phyloP scores from a whole-genome alignment of 2,113 vertebrate genomes.

The Mystacornis crossleyi region DNA sequence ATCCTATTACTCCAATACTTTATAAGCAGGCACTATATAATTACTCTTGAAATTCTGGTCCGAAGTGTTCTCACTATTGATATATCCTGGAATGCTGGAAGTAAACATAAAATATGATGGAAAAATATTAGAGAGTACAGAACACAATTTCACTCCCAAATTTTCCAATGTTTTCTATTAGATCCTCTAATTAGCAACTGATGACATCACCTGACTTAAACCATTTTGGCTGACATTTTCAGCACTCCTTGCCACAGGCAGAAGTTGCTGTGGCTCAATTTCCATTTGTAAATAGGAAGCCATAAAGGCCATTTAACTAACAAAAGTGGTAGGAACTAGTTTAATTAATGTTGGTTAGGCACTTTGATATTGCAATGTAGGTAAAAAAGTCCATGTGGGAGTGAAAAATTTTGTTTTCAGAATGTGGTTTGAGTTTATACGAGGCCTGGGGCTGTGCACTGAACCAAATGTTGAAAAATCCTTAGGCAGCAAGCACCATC shows the following conservation, averaged over 20 bases:
- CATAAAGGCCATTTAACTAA: background rate
- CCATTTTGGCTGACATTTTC: background rate
- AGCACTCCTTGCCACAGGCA: background rate
- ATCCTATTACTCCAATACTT: constrained; percentile 23
- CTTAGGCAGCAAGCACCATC: background rate
- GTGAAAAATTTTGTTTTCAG: background rate
- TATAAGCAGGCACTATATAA: background rate
- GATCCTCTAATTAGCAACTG: background rate
- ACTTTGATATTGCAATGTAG: background rate
- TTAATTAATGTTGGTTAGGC: background rate
- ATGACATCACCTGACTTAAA: background rate
- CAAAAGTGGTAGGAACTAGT: background rate
- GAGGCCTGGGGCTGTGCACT: background rate
- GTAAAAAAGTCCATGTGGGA: background rate
- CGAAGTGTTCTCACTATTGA: background rate
- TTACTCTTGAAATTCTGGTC: background rate
- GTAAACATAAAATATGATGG: background rate
- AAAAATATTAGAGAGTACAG: background rate
- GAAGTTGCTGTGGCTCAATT: background rate
- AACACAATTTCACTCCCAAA: background rate
- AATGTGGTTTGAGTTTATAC: background rate
- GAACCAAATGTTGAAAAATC: constrained; percentile 22
- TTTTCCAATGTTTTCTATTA: background rate
- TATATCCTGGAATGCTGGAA: background rate
- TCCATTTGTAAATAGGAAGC: background rate